Conservation (phyloP, 2,888 invertebrate species). For the Acanthosepion esculentum region DNA sequence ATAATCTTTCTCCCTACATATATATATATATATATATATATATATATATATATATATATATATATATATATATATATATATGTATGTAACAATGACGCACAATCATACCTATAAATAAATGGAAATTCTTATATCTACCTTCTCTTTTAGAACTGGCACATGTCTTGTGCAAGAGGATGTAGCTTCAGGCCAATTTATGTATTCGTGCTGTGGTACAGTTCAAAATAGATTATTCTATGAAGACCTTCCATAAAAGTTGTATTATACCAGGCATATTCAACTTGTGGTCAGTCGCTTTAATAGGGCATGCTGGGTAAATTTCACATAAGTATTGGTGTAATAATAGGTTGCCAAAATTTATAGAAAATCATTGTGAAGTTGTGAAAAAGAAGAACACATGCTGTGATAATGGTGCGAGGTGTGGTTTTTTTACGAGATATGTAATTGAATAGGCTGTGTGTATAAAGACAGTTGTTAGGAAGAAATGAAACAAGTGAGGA, state of each 20-base stretch:
- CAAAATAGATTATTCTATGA: background rate
- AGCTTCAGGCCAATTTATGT: background rate
- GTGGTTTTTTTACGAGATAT: background rate
- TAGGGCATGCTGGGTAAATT: background rate
- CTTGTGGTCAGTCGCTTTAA: background rate
- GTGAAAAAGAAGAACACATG: background rate
- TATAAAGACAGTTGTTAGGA: background rate
- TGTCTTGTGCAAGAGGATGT: background rate
- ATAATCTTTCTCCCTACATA: no score
- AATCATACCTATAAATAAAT: background rate
- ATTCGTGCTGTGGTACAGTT: background rate
- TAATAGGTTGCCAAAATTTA: background rate
- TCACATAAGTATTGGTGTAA: background rate
- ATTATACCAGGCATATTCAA: background rate
- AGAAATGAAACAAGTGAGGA: background rate
- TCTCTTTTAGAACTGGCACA: background rate
- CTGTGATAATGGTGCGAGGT: background rate
- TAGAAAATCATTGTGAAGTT: background rate
- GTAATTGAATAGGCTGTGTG: background rate
- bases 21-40: background rate
- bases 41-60: background rate
- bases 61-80: background rate
- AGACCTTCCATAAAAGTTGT: background rate
- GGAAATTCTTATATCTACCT: background rate
- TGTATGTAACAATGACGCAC: background rate